phyloP scores from a whole-genome alignment of 2,888 invertebrate genomes.

The Andrena minutula region DNA sequence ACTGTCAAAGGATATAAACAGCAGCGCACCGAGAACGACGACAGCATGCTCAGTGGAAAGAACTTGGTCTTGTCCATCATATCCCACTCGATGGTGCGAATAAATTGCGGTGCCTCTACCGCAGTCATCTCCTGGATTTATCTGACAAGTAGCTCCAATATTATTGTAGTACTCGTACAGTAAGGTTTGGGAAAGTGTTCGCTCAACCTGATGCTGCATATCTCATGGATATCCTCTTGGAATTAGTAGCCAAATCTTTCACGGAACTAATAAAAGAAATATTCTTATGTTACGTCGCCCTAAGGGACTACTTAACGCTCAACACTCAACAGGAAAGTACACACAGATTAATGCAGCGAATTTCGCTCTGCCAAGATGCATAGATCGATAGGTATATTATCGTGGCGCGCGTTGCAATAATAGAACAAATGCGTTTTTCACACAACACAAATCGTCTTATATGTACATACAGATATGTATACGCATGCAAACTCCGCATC shows the following conservation, averaged over 20 bases:
- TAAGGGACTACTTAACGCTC: background rate
- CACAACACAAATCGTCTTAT: slow-evolving; percentile 7
- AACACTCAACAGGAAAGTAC: background rate
- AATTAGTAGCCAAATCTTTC: slow-evolving; percentile 76
- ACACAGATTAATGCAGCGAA: background rate
- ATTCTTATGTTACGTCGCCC: background rate
- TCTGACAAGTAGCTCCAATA: slow-evolving; percentile 36
- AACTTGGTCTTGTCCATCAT: slow-evolving; percentile 99
- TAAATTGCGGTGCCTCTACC: slow-evolving; percentile 88
- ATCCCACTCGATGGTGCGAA: slow-evolving; percentile 97
- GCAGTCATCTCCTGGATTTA: slow-evolving; percentile 81
- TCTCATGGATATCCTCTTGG: slow-evolving; percentile 78
- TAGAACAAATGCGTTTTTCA: slow-evolving; percentile 40
- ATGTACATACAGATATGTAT: background rate
- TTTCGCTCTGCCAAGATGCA: background rate
- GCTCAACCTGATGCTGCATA: slow-evolving; percentile 78
- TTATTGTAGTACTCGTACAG: slow-evolving; percentile 44
- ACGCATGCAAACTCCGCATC: background rate
- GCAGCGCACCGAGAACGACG: slow-evolving; percentile 91
- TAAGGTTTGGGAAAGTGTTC: slow-evolving; percentile 41
- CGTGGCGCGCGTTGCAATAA: background rate
- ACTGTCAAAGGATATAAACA: slow-evolving; percentile 95
- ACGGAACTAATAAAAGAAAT: slow-evolving; percentile 37
- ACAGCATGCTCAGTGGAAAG: slow-evolving; percentile 95
- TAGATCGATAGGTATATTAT: slow-evolving; percentile 10